A percentile compares a stretch with the other conserved stretches of the same genome.
These are phyloP conservation scores for Lochmaea crataegi DNA, from an alignment of 2,888 invertebrate species.

Conservation along the genomic window DNA sequence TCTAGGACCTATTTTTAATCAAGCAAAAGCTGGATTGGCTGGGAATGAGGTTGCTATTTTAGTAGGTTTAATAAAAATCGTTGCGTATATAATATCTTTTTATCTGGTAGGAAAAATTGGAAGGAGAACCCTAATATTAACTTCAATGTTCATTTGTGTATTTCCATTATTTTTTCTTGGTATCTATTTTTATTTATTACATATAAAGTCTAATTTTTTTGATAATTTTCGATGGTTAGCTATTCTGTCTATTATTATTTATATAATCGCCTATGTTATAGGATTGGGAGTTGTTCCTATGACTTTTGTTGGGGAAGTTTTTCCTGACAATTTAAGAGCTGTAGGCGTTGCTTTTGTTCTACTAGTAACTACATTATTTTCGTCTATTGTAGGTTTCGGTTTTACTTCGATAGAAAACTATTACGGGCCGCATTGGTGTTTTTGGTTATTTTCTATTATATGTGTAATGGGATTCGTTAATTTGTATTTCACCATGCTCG, in stretches of 20 bases:
- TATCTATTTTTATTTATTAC: constrained; percentile 72
- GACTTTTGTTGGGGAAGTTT: constrained; percentile 84
- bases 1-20: constrained; percentile 75
- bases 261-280: constrained; percentile 76
- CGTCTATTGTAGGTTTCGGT: constrained; percentile 39
- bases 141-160: constrained; percentile 74
- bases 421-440: constrained; percentile 37
- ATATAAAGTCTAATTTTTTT: constrained; percentile 48
- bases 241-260: constrained; percentile 75
- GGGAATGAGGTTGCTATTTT: constrained; percentile 77
- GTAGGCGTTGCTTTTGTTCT: constrained; percentile 63
- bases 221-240: constrained; percentile 74
- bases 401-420: constrained; percentile 40
- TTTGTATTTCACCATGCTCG: constrained; percentile 41
- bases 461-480: constrained; percentile 35
- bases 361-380: constrained; percentile 27
- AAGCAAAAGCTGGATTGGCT: constrained; percentile 74
- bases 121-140: constrained; percentile 74
- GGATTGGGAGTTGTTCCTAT: constrained; percentile 81
- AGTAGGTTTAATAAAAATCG: constrained; percentile 80
- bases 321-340: constrained; percentile 80
- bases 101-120: constrained; percentile 80
- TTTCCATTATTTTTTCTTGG: constrained; percentile 70
- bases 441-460: constrained; percentile 41
- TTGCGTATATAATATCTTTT: constrained; percentile 75